A percentile compares a stretch with the other conserved stretches of the same genome.
phyloP scores from a whole-genome alignment of 2,888 invertebrate species.

The Odontomyia ornata region DNA sequence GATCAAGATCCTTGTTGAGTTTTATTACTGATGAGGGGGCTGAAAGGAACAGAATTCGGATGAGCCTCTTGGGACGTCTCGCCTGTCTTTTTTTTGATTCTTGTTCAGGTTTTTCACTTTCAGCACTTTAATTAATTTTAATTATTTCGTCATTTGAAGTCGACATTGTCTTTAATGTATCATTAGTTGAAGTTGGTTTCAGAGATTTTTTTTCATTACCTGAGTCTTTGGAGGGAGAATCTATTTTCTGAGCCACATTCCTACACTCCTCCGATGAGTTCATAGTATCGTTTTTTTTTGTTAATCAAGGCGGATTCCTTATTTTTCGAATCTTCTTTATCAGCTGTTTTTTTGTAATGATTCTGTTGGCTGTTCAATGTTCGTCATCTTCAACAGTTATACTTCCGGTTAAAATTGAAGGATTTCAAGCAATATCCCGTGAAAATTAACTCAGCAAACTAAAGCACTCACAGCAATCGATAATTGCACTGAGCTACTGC shows the following conservation, averaged over 20 bases:
- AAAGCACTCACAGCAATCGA: too few relatives aligned
- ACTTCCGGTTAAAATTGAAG: too few relatives aligned
- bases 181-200: not conserved
- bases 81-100: not conserved
- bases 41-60: not conserved
- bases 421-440: too few relatives aligned
- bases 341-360: not conserved
- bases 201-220: not conserved
- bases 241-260: not conserved
- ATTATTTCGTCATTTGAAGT: conserved; percentile 35
- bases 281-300: conserved; percentile 2
- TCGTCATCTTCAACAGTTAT: too few relatives aligned
- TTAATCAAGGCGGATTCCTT: too few relatives aligned
- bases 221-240: not conserved
- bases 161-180: too few relatives aligned
- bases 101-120: conserved; percentile 28
- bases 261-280: conserved; percentile 1
- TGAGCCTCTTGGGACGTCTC: not conserved
- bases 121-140: conserved; percentile 45
- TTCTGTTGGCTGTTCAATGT: not conserved
- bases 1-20: conserved; percentile 20
- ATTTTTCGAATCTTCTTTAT: conserved; percentile 1
- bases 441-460: too few relatives aligned
- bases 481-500: too few relatives aligned
- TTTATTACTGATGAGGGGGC: conserved; percentile 24